Evolutionary conservation across 2,888 invertebrate species (phyloP), one percentile per base, ranked within the genome.

Genomic region (Sinopyrophorus schimmeli): DNA sequence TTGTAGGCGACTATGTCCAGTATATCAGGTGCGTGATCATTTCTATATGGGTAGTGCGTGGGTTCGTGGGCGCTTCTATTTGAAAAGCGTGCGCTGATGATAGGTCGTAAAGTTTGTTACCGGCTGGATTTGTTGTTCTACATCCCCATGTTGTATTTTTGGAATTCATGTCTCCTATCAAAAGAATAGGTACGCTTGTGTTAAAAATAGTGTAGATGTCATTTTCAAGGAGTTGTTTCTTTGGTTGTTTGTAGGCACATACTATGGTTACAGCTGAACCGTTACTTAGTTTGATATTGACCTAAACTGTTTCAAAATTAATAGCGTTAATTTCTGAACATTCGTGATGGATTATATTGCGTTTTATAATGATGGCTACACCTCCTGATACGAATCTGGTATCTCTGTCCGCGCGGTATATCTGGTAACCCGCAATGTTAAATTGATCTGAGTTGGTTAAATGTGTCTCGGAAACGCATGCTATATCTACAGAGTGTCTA

Each of bases 401-500:
- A 12, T 28, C 28, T 11, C 18, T 3, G 16, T 39, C 39, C 6
- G 10, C 2, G 17, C 39, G 27, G 10, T 39, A 41, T 31, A 17
- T 23, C 23, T 11, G 11, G 14, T 39, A 39, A 18, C 39, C 39
- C 18, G 39, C 28, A 11, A 39, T n/a, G 17, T 39, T 39, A 3
- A 39, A 14, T 21, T 21, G 15, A 23, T 35, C 14, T 21, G 6
- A n/a, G 14, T 21, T 10, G 27, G 5, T 35, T 9, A 39, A 15
- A 28, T 28, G 28, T 20, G 39, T 16, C 27, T 38, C 28, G 7
- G 39, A 28, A 10, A 28, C 28, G 7, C 28, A 39, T 27, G 39
- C 39, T 7, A 39, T 28, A 20, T 39, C 39, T 11, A 39, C 16
- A 14, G 18, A 23, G 37, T 38, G 27, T 38, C 38, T 38, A 20